Base-by-base conservation (phyloP, 1,140 invertebrate genomes). In the Solen grandis region DNA sequence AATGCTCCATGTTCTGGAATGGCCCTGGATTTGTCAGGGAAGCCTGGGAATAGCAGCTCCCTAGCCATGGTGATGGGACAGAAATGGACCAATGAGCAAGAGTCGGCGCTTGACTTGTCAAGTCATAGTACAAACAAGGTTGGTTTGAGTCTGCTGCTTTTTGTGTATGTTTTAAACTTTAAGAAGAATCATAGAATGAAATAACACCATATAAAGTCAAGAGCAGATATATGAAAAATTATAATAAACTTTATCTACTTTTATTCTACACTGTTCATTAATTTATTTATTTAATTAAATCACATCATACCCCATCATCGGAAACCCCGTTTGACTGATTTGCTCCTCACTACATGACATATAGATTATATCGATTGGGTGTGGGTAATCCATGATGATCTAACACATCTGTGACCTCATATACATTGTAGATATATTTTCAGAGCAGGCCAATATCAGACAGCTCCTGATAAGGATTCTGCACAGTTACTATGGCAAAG, bases 11-110 rank as follows among this genome's bases (percentile, higher is more conserved):
- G 66, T n/a, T 14, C 1, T 29, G 13, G 38, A n/a, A 14, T 54
- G 10, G 54, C 31, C 2, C 33, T 69, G 19, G 75, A 78, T 19
- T 35, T 78, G 10, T 78, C 75, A n/a, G 75, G 63, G 16, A 65
- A 35, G 29, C 35, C 50, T 16, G 54, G 22, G 29, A 19, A 19
- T 46, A 36, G n/a, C 19, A 29, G 22, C 25, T 19, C 25, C 16
- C n/a, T 22, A 55, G 35, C 27, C 54, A 41, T 65, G 36, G 63
- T 27, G 10, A 66, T 65, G 0, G 33, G 59, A 3, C 75, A 54
- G 54, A 35, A 68, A 41, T 65, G 54, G 65, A 35, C 41, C 33
- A 55, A 31, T 46, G 75, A 68, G 13, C 63, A 68, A 27, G 75
- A 78, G 22, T 29, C 75, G 2, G 75, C 75, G 3, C 25, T 78